A percentile compares a stretch with the other conserved stretches of the same genome.
Evolutionary conservation across 2,113 vertebrate genomes (phyloP).

Genomic region (Rhinoderma darwinii): DNA sequence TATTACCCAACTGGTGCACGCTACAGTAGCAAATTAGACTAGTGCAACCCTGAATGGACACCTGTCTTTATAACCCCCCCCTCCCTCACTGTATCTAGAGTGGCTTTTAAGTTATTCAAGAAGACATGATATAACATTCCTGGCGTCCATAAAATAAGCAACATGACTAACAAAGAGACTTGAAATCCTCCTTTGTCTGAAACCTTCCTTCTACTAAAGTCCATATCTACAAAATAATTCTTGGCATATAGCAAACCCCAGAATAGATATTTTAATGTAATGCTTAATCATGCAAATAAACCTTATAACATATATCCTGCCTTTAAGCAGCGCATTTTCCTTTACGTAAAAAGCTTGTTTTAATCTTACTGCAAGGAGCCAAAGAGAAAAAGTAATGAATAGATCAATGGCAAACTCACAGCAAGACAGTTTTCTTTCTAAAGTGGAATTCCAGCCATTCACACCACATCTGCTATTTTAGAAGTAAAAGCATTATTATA

Average conservation of each 20-base stretch:
- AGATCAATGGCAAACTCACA: constrained; percentile 21
- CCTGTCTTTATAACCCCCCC: too few species aligned
- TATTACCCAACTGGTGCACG: too few species aligned
- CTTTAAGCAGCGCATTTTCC: background rate
- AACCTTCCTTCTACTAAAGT: background rate
- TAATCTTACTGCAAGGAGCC: constrained; percentile 1
- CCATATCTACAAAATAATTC: background rate
- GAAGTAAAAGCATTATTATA: background rate
- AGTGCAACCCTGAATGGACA: too few species aligned
- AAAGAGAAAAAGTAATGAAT: constrained; percentile 23
- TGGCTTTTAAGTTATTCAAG: background rate
- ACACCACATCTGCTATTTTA: background rate
- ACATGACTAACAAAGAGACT: background rate
- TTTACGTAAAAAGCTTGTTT: constrained; percentile 10
- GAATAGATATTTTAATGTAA: background rate
- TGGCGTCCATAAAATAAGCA: background rate
- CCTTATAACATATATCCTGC: background rate
- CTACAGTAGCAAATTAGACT: too few species aligned
- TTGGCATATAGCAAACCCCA: background rate
- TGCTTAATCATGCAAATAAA: constrained; percentile 10
- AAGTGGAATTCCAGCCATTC: background rate
- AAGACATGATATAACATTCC: background rate
- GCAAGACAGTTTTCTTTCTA: constrained; percentile 26
- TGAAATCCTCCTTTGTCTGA: background rate
- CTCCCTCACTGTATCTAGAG: background rate